phyloP scores from a whole-genome alignment of 2,113 vertebrate species.

The Tamias sibiricus region DNA sequence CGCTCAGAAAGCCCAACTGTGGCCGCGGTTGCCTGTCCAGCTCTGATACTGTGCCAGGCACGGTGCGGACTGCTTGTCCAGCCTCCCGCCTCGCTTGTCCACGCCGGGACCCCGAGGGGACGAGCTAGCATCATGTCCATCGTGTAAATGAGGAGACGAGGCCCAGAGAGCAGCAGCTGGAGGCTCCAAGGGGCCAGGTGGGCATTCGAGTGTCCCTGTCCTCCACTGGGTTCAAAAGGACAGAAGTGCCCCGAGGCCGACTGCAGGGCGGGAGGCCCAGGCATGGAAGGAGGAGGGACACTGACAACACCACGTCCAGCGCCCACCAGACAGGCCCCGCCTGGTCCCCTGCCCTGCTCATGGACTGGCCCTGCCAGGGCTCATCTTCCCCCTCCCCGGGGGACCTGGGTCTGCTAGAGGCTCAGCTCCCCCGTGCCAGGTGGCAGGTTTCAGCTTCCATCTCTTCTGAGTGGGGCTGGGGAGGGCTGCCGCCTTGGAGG shows the following conservation, averaged over 20 bases:
- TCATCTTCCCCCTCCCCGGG: not conserved
- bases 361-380: not conserved
- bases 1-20: not conserved
- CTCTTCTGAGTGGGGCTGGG: fast-evolving
- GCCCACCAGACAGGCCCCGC: not conserved
- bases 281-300: fast-evolving
- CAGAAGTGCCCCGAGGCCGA: fast-evolving
- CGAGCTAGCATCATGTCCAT: not conserved
- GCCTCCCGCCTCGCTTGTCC: not conserved
- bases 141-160: not conserved
- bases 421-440: not conserved
- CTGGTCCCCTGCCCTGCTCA: not conserved
- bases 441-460: no score
- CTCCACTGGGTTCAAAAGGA: not conserved
- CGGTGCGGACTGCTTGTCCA: not conserved
- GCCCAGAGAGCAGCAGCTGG: not conserved
- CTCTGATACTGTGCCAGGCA: not conserved
- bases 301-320: not conserved
- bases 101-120: not conserved
- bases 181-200: not conserved
- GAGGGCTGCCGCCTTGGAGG: not conserved
- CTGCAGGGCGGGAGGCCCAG: no score
- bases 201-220: not conserved
- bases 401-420: not conserved
- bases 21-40: not conserved